phyloP scores from a whole-genome alignment of 2,113 vertebrate genomes.

The Platichthys stellatus region DNA sequence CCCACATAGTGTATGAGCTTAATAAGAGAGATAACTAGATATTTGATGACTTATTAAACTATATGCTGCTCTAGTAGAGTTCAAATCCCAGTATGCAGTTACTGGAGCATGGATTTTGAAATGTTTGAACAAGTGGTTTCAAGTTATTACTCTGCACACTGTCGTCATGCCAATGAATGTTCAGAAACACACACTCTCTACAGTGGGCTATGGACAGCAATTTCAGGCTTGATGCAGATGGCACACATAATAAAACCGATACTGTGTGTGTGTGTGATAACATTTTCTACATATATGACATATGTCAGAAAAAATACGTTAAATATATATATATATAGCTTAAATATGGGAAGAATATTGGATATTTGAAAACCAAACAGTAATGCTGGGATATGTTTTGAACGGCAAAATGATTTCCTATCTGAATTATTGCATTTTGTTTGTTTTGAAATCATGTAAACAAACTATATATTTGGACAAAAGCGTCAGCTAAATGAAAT shows the following conservation, averaged over 20 bases:
- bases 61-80: conserved; percentile 19
- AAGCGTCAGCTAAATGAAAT: no score
- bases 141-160: conserved; percentile 25
- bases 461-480: not conserved
- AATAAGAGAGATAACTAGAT: conserved; percentile 28
- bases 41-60: conserved; percentile 39
- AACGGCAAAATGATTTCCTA: not conserved
- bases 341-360: no score
- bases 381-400: no score
- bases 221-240: conserved; percentile 17
- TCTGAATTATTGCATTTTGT: not conserved
- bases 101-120: conserved; percentile 1
- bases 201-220: not conserved
- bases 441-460: not conserved
- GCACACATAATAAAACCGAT: not conserved
- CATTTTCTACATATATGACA: not conserved
- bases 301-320: no score
- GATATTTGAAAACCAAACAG: no score
- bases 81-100: conserved; percentile 23
- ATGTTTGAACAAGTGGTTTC: conserved; percentile 29
- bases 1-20: conserved; percentile 11
- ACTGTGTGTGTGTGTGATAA: no score
- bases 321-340: no score
- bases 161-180: conserved; percentile 4
- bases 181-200: conserved; percentile 26